These are phyloP conservation scores for Myzus persicae DNA, from an alignment of 1,140 invertebrate species.

Conservation along the genomic window DNA sequence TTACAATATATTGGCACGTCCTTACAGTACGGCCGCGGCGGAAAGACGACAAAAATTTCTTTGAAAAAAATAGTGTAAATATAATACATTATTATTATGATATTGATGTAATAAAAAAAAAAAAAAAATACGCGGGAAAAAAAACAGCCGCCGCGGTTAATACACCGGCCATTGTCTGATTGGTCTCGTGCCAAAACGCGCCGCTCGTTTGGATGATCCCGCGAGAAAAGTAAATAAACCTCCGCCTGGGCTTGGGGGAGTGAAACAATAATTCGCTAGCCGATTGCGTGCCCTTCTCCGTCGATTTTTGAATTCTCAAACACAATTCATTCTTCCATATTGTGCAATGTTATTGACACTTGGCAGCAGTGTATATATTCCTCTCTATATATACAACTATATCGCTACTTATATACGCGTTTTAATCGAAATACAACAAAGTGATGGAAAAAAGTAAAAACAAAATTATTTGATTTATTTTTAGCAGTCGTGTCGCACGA, in stretches of 20 bases:
- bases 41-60: background rate
- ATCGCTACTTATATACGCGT: background rate
- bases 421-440: background rate
- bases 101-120: background rate
- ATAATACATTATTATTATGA: background rate
- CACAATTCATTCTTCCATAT: background rate
- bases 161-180: constrained; percentile 1
- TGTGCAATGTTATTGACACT: background rate
- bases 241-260: background rate
- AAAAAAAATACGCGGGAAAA: background rate
- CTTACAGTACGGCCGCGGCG: no score
- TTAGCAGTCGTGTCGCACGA: background rate
- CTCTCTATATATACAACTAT: background rate
- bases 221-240: constrained; percentile 48
- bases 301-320: background rate
- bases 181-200: constrained; percentile 49
- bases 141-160: background rate
- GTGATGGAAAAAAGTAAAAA: background rate
- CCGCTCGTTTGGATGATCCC: background rate
- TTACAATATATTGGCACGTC: background rate
- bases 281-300: background rate
- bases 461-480: background rate
- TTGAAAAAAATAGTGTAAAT: background rate
- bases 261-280: background rate
- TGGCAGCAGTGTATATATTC: background rate